These are phyloP conservation scores for Drosophila pruinosa DNA, from an alignment of 1,140 invertebrate species.

Conservation along the genomic window DNA sequence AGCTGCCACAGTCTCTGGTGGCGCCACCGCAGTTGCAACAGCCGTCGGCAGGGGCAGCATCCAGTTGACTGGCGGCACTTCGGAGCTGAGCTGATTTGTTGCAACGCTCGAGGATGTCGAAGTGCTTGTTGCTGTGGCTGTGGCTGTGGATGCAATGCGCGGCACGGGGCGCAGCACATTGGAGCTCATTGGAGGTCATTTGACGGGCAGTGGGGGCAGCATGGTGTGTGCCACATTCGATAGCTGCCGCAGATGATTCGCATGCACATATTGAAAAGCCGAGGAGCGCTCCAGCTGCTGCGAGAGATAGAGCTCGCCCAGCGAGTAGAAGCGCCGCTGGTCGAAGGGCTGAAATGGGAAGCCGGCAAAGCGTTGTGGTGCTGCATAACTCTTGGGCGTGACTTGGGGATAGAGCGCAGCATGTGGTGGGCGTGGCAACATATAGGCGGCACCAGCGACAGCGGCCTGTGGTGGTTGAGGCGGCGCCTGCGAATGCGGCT, in stretches of 20 bases:
- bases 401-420: slow-evolving; percentile 46
- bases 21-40: neutral
- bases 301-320: slow-evolving; percentile 75
- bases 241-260: slow-evolving; percentile 71
- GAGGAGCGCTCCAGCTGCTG: slow-evolving; percentile 78
- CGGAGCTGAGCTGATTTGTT: slow-evolving; percentile 4
- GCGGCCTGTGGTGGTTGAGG: slow-evolving; percentile 19
- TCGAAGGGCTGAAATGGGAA: slow-evolving; percentile 73
- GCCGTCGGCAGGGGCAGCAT: slow-evolving; percentile 37
- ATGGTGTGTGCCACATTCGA: slow-evolving; percentile 63
- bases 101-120: neutral
- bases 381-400: slow-evolving; percentile 38
- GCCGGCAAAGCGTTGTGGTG: slow-evolving; percentile 45
- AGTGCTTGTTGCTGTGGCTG: neutral
- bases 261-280: slow-evolving; percentile 81
- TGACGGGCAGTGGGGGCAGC: slow-evolving; percentile 69
- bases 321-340: slow-evolving; percentile 73
- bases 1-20: neutral
- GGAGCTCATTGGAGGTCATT: slow-evolving; percentile 81
- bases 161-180: slow-evolving; percentile 77
- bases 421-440: slow-evolving; percentile 52
- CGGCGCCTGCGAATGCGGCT: slow-evolving; percentile 4
- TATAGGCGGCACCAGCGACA: slow-evolving; percentile 17
- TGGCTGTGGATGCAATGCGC: slow-evolving; percentile 64
- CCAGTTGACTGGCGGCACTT: slow-evolving; percentile 49